Evolutionary conservation across 2,113 vertebrate species (phyloP).

Genomic region (Nannospalax galili): DNA sequence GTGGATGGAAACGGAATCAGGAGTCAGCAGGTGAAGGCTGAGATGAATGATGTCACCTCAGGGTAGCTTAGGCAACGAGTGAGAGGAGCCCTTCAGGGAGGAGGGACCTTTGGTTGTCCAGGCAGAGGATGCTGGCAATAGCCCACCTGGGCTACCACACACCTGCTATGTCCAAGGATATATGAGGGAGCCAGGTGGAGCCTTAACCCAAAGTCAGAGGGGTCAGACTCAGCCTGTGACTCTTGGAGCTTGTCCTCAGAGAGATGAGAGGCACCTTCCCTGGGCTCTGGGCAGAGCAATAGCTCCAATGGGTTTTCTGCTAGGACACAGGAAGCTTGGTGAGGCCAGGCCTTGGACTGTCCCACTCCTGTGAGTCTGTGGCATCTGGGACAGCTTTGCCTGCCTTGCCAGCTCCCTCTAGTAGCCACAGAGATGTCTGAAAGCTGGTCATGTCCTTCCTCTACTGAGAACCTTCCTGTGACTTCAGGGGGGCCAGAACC

Average conservation of each 20-base stretch:
- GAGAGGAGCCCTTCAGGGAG: neutral
- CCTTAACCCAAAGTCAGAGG: neutral
- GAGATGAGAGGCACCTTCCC: neutral
- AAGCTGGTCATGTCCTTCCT: neutral
- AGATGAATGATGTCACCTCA: neutral
- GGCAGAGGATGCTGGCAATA: neutral
- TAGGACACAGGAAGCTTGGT: accelerated
- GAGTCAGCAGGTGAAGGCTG: neutral
- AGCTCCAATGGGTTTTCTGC: neutral
- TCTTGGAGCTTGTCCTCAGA: neutral
- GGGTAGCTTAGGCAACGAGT: neutral
- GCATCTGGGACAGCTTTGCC: neutral
- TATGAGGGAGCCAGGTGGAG: neutral
- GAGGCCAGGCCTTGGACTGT: neutral
- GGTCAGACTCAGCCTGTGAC: neutral
- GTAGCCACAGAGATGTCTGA: neutral
- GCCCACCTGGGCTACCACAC: neutral
- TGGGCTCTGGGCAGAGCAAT: neutral
- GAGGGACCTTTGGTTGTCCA: neutral
- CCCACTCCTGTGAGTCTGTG: neutral
- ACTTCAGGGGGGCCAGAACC: neutral
- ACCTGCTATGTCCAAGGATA: neutral
- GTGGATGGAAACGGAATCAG: neutral
- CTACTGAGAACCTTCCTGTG: neutral
- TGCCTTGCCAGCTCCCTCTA: neutral